Evolutionary conservation across 2,888 invertebrate genomes (phyloP).

Genomic region (Eurois occulta): DNA sequence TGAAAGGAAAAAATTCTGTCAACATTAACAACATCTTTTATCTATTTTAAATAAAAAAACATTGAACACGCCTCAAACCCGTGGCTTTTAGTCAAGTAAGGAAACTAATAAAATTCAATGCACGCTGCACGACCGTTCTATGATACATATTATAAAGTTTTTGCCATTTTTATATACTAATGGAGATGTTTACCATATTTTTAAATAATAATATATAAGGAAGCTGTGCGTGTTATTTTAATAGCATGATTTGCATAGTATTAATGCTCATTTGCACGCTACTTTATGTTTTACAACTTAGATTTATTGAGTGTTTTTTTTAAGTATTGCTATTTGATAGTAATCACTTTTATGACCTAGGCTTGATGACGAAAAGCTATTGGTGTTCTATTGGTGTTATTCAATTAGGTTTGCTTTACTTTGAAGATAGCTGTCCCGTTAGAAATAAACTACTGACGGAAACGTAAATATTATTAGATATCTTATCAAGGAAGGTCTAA

Average conservation of each 20-base stretch:
- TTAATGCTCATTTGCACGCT: constrained; percentile 47
- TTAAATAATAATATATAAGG: constrained; percentile 53
- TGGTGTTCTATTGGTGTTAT: not conserved
- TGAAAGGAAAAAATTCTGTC: not conserved
- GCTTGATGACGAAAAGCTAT: too few relatives aligned
- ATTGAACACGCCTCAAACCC: constrained; percentile 16
- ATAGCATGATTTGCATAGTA: constrained; percentile 54
- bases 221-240: constrained; percentile 56
- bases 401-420: not conserved
- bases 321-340: not conserved
- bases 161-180: constrained; percentile 52
- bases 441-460: not conserved
- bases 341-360: constrained; percentile 1
- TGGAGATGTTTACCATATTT: constrained; percentile 54
- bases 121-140: constrained; percentile 42
- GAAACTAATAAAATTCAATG: constrained; percentile 56
- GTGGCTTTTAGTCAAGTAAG: constrained; percentile 38
- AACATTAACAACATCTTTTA: not conserved
- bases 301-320: constrained; percentile 12
- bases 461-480: not conserved
- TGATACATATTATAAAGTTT: constrained; percentile 49
- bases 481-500: not conserved
- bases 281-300: constrained; percentile 25
- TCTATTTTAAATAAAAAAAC: constrained; percentile 4
- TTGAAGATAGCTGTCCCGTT: not conserved